Evolutionary conservation across 1,140 invertebrate genomes (phyloP), one percentile per base, ranked within the genome.

Genomic region (Euura saliciscinereae): DNA sequence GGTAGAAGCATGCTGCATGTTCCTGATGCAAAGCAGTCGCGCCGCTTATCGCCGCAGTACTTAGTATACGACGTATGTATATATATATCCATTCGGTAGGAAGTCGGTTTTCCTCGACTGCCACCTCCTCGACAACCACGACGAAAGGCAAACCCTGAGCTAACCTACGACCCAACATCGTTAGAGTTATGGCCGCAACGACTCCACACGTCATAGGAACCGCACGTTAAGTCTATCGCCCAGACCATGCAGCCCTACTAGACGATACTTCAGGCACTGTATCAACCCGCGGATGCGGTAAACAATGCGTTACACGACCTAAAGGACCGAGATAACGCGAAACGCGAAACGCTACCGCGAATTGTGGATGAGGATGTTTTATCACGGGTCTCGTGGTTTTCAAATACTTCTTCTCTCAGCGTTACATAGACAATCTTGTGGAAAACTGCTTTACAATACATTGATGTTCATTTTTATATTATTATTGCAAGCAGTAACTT

Each of bases 131-230:
- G 13, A 59, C 51, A n/a, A 59, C 8, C 51, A n/a, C 51, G 13
- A 8, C 51, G 51, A 59, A 59, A 8, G 10, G 51, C 51, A 59
- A n/a, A 28, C 8, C 51, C 51, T 59, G 13, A n/a, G 51, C 51
- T n/a, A 59, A 59, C 51, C 51, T 28, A 59, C 51, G 51, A 59
- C 51, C 51, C 13, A 59, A 11, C 51, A 59, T 59, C 51, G 7
- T n/a, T n/a, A 59, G 8, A 59, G 65, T 76, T 74, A 74, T 72
- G 71, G 71, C 65, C 13, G 68, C 45, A 44, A 71, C 59, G 65
- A 68, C 66, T 69, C 11, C 8, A 46, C 44, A 69, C 74, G 71
- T 76, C 73, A 74, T 76, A 68, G 45, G 28, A 44, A 65, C 66
- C 70, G 65, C 66, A 71, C 45, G 51, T 13, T 65, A 65, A 51